Conservation (phyloP, 2,888 invertebrate species). For the Hanleya hanleyi region DNA sequence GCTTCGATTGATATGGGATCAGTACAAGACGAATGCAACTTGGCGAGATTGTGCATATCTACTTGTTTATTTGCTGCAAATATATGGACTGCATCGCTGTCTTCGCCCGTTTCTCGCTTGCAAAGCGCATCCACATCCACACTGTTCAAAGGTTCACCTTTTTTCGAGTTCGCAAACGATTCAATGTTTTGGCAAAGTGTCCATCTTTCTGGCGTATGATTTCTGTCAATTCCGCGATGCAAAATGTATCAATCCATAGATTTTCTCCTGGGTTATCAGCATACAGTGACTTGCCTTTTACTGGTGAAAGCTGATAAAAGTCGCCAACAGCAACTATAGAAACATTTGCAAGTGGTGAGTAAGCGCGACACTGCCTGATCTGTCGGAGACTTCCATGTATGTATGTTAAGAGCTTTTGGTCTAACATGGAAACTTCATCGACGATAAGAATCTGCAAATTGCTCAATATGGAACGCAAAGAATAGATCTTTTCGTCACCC, state of each 20-base stretch:
- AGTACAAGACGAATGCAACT: background rate
- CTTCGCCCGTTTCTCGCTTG: constrained; percentile 13
- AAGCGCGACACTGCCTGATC: too few species aligned
- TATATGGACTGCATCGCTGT: constrained; percentile 23
- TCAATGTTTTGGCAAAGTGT: constrained; percentile 17
- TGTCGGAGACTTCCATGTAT: too few species aligned
- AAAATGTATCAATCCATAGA: constrained; percentile 12
- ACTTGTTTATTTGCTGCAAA: constrained; percentile 29
- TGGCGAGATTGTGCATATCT: constrained; percentile 17
- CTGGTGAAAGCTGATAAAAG: too few species aligned
- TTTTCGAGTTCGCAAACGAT: constrained; percentile 18
- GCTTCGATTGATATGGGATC: constrained; percentile 19
- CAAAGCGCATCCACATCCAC: constrained; percentile 9
- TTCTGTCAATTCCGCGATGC: constrained; percentile 2
- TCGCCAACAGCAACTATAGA: constrained; percentile 10
- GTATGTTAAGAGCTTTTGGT: too few species aligned
- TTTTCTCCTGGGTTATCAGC: background rate
- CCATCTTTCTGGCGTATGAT: constrained; percentile 1
- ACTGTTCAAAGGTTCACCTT: background rate
- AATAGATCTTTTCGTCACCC: too few species aligned
- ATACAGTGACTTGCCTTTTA: background rate
- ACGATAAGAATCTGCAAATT: too few species aligned
- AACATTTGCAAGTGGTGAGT: too few species aligned
- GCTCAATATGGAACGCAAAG: too few species aligned
- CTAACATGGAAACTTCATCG: too few species aligned